These are phyloP conservation scores for Poecilus cupreus DNA, from an alignment of 2,888 invertebrate species.

Conservation along the genomic window DNA sequence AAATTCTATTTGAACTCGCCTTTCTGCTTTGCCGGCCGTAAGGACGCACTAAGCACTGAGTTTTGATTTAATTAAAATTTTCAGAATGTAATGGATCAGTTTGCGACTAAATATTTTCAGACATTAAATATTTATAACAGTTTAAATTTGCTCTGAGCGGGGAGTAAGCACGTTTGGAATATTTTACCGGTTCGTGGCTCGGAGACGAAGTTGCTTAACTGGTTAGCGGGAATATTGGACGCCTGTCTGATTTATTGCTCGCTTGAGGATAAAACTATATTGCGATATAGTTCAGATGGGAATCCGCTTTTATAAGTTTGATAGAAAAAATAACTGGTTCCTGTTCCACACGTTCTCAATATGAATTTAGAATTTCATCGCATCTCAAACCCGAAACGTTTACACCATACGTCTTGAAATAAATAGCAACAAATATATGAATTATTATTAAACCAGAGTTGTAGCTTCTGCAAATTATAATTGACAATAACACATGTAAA, in stretches of 20 bases:
- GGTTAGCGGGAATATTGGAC: constrained; percentile 27
- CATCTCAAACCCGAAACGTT: too few relatives aligned
- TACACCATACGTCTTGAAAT: too few relatives aligned
- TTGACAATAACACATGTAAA: too few relatives aligned
- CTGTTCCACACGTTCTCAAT: not conserved
- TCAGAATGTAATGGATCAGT: constrained; percentile 41
- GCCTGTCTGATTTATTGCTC: constrained; percentile 20
- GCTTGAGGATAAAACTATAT: constrained; percentile 26
- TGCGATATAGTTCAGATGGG: constrained; percentile 34
- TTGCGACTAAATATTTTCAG: constrained; percentile 6
- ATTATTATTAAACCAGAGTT: too few relatives aligned
- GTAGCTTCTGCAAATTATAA: too few relatives aligned
- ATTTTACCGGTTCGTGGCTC: constrained; percentile 15
- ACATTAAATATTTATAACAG: constrained; percentile 40
- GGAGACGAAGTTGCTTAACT: constrained; percentile 18
- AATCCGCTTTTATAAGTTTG: constrained; percentile 5
- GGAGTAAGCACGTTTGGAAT: not conserved
- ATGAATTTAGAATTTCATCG: not conserved
- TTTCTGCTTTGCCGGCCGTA: not conserved
- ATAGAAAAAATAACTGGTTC: constrained; percentile 35
- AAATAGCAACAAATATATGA: too few relatives aligned
- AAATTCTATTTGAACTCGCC: constrained; percentile 45
- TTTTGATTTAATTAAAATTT: constrained; percentile 50
- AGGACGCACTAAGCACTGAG: not conserved
- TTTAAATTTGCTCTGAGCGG: constrained; percentile 24